A percentile compares a stretch with the other conserved stretches of the same genome.
Evolutionary conservation across 2,888 invertebrate genomes (phyloP).

Genomic region (Cryptocephalus primarius): DNA sequence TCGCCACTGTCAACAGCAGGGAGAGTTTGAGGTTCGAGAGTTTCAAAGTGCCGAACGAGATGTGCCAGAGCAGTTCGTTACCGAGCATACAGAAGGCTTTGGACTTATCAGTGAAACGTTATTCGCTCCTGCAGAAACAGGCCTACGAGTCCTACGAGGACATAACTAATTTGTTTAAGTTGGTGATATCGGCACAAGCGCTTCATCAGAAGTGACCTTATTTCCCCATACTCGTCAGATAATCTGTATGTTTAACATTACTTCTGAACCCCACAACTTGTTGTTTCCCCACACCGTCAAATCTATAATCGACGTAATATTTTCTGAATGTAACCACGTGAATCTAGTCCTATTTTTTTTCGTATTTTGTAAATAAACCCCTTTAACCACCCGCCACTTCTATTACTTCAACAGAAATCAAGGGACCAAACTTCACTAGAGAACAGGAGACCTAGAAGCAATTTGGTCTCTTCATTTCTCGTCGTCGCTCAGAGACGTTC

Average conservation of each 20-base stretch:
- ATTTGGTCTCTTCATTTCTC: too few species aligned
- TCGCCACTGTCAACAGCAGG: slow-evolving; percentile 1
- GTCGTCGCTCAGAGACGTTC: neutral
- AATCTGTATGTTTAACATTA: too few species aligned
- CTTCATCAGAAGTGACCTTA: neutral
- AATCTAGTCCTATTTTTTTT: too few species aligned
- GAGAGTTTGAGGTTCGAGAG: neutral
- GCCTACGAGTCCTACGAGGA: slow-evolving; percentile 26
- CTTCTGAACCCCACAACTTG: too few species aligned
- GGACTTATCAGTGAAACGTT: slow-evolving; percentile 22
- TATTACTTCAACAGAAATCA: too few species aligned
- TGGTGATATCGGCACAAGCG: slow-evolving; percentile 14
- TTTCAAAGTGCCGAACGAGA: neutral
- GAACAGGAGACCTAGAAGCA: too few species aligned
- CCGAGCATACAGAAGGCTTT: slow-evolving; percentile 20
- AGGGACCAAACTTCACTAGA: too few species aligned
- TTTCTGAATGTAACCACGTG: neutral
- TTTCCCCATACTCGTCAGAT: too few species aligned
- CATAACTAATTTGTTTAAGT: slow-evolving; percentile 20
- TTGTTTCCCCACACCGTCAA: neutral
- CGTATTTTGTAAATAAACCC: too few species aligned
- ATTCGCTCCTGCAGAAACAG: slow-evolving; percentile 23
- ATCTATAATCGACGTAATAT: neutral
- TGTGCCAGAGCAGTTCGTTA: slow-evolving; percentile 1
- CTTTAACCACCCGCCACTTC: too few species aligned